Percentiles rank a stretch among this genome's conserved stretches.
Evolutionary conservation across 2,888 invertebrate species (phyloP).

Genomic region (Troides oblongomaculatus): DNA sequence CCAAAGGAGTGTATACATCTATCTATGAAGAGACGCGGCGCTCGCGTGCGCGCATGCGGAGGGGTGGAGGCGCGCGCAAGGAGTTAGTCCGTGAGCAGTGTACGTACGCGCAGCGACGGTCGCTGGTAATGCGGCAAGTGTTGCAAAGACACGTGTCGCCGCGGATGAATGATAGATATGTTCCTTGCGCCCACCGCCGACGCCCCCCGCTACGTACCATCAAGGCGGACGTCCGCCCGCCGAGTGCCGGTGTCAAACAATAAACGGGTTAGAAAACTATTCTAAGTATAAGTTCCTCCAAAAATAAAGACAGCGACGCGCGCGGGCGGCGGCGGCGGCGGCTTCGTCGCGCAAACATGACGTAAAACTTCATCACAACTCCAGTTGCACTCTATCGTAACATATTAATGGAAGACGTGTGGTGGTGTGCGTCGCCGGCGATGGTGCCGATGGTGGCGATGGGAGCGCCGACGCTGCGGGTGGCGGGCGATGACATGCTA

Average conservation of each 20-base stretch:
- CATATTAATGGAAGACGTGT: conserved; percentile 10
- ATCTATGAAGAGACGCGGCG: no score
- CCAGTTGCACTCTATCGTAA: neutral
- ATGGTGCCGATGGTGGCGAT: neutral
- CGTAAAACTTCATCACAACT: neutral
- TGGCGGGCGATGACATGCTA: neutral
- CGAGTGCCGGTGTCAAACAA: no score
- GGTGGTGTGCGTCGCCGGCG: neutral
- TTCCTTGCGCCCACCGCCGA: no score
- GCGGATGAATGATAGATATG: no score
- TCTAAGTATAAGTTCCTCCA: no score
- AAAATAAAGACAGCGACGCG: no score
- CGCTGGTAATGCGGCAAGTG: neutral
- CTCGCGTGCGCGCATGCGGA: no score
- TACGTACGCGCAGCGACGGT: neutral
- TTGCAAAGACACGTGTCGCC: no score
- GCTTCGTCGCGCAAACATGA: neutral
- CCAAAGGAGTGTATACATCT: neutral
- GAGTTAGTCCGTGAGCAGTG: neutral
- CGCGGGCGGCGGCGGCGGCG: no score
- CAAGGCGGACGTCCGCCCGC: no score
- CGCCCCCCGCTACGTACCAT: no score
- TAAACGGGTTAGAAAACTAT: no score
- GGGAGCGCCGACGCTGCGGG: neutral
- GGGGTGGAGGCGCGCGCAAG: neutral